Evolutionary conservation across 2,888 invertebrate species (phyloP).

Genomic region (Hymenopus coronatus): DNA sequence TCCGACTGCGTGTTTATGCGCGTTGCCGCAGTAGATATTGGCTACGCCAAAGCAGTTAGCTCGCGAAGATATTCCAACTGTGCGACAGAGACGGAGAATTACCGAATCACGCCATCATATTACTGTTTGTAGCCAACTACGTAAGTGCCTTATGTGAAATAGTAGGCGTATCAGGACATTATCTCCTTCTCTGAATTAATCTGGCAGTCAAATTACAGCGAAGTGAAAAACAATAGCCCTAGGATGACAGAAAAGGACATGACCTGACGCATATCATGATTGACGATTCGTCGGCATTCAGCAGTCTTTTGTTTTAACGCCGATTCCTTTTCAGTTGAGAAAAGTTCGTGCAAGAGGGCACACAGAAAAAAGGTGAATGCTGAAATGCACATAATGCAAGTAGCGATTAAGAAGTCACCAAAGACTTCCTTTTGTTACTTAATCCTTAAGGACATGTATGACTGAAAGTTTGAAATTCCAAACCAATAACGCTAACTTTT

Average conservation of each 20-base stretch:
- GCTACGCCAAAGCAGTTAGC: background rate
- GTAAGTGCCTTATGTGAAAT: background rate
- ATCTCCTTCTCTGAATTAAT: background rate
- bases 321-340: too few species aligned
- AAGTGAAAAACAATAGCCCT: background rate
- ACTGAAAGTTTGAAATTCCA: too few species aligned
- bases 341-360: too few species aligned
- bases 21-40: conserved; percentile 10
- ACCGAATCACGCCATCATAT: conserved; percentile 13
- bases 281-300: too few species aligned
- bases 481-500: too few species aligned
- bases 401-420: too few species aligned
- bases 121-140: conserved; percentile 9
- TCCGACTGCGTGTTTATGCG: conserved; percentile 43
- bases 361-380: too few species aligned
- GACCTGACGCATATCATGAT: background rate
- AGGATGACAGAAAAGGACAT: background rate
- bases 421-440: too few species aligned
- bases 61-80: background rate
- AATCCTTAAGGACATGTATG: too few species aligned
- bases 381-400: too few species aligned
- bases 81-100: conserved; percentile 8
- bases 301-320: too few species aligned
- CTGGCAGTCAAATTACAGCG: background rate
- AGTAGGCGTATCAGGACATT: background rate